A percentile compares a stretch with the other conserved stretches of the same genome.
Conservation (phyloP, 1,140 invertebrate genomes). For the Lucilia sericata region DNA sequence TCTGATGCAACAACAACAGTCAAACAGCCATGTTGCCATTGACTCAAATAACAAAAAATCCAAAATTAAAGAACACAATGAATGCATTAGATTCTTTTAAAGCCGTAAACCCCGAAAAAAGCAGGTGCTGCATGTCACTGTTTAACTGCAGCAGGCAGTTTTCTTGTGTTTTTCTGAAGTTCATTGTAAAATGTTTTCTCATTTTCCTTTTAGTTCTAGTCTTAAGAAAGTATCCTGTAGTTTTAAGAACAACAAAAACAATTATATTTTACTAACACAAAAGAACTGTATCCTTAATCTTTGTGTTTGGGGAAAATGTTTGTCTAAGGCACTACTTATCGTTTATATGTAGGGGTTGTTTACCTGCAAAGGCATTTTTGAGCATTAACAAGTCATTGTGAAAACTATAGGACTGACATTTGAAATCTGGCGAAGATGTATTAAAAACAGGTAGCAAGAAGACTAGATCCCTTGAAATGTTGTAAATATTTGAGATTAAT, state of each 20-base stretch:
- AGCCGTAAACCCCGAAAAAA: not conserved
- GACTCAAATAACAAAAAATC: not conserved
- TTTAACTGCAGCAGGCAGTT: not conserved
- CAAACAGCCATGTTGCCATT: not conserved
- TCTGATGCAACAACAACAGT: not conserved
- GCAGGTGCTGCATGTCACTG: constrained; percentile 21
- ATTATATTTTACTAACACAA: not conserved
- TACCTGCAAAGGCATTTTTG: not conserved
- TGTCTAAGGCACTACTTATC: not conserved
- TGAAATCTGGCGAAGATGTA: not conserved
- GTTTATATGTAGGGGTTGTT: not conserved
- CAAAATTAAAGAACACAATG: too few relatives aligned
- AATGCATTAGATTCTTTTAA: constrained; percentile 3
- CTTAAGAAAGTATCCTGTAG: not conserved
- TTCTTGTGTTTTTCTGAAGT: not conserved
- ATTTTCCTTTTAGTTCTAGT: not conserved
- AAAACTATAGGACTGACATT: not conserved
- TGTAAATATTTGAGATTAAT: too few relatives aligned
- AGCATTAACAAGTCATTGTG: not conserved
- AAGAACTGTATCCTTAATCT: not conserved
- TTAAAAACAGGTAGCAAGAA: not conserved
- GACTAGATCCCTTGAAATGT: too few relatives aligned
- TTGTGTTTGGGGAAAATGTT: not conserved
- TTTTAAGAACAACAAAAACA: not conserved
- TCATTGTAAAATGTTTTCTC: not conserved